Base-by-base conservation (phyloP, 2,888 invertebrate species). In the Lissocephala sabroskyi region DNA sequence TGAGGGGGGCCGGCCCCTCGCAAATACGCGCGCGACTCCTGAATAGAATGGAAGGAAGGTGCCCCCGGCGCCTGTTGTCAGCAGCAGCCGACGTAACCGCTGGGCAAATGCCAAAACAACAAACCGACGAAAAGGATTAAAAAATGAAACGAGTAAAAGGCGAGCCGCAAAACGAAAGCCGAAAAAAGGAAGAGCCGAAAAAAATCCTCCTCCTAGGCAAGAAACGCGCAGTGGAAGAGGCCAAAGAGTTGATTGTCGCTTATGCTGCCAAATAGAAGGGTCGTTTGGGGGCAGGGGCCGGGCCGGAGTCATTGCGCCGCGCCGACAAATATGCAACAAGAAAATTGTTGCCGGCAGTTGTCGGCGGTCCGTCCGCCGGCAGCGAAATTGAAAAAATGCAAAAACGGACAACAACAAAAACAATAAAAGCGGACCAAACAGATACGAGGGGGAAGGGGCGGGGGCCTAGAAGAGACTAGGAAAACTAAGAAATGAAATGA, bases 171-270 rank as follows among this genome's bases (percentile, higher is more conserved):
- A n/a, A 16, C 23, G 23, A 23, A 7, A 23, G 35, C 23, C 26
- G 35, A 43, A 43, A 43, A n/a, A n/a, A n/a, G n/a, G n/a, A n/a
- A n/a, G n/a, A n/a, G n/a, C n/a, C n/a, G n/a, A n/a, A n/a, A n/a
- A n/a, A n/a, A n/a, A n/a, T n/a, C n/a, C n/a, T n/a, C n/a, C n/a
- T n/a, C n/a, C n/a, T n/a, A n/a, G n/a, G n/a, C n/a, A n/a, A n/a
- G n/a, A n/a, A n/a, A n/a, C n/a, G n/a, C n/a, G n/a, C n/a, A n/a
- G n/a, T n/a, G n/a, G n/a, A n/a, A n/a, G n/a, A n/a, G n/a, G n/a
- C n/a, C n/a, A n/a, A n/a, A n/a, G n/a, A n/a, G n/a, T n/a, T 45
- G 37, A 45, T 45, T 40, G 45, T 40, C 29, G 23, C 39, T 40
- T 37, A 37, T 19, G 18, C 10, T 16, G 35, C 35, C 30, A 3